These are phyloP conservation scores for Xylocopa sonorina DNA, from an alignment of 1,140 invertebrate genomes.

Conservation along the genomic window DNA sequence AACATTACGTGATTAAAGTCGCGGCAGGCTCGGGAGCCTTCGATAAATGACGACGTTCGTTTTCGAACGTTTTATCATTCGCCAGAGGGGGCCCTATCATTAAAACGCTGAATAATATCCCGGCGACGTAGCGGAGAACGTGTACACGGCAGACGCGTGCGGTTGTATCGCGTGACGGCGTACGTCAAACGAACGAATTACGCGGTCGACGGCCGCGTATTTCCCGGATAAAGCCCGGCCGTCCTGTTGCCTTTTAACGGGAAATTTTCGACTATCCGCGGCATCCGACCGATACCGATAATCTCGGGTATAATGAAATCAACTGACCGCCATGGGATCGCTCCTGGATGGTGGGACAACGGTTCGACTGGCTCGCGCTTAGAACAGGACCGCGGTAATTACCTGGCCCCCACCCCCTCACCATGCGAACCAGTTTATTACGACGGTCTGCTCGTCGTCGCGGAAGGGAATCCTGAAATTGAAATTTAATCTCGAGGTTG, in stretches of 20 bases:
- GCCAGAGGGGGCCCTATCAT: conserved; percentile 38
- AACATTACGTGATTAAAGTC: conserved; percentile 18
- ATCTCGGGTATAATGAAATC: conserved; percentile 56
- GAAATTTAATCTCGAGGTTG: conserved; percentile 23
- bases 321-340: conserved; percentile 39
- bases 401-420: too few species aligned
- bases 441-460: too few species aligned
- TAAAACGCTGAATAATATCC: conserved; percentile 61
- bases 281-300: conserved; percentile 56
- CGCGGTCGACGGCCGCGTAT: conserved; percentile 56
- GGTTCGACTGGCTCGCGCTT: too few species aligned
- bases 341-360: too few species aligned
- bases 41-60: neutral
- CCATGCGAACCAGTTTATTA: too few species aligned
- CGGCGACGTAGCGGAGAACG: conserved; percentile 11
- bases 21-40: conserved; percentile 11
- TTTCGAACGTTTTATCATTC: conserved; percentile 41
- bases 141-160: conserved; percentile 40
- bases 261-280: conserved; percentile 54
- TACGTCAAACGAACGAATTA: conserved; percentile 65
- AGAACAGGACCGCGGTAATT: too few species aligned
- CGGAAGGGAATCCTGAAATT: conserved; percentile 13
- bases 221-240: conserved; percentile 60
- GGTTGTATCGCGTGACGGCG: conserved; percentile 64
- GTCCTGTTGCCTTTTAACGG: conserved; percentile 39